Conservation (phyloP, 2,888 invertebrate genomes). For the Oxyscelio sp. region DNA sequence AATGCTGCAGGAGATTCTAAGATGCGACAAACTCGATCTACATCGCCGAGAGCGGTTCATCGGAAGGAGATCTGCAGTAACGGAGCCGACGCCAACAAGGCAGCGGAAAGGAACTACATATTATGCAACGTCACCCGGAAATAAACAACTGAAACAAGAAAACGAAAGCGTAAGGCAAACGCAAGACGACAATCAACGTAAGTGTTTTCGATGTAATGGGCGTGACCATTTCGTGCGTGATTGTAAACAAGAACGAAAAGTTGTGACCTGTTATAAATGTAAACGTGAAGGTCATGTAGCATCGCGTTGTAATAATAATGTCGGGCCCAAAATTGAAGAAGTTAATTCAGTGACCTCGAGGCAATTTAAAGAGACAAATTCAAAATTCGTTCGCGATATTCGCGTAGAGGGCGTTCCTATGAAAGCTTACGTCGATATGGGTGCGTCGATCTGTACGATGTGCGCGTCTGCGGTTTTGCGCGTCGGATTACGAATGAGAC, state of each 20-base stretch:
- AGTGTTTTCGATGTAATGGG: slow-evolving; percentile 14
- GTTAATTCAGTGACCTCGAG: not conserved
- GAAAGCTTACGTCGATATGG: slow-evolving; percentile 26
- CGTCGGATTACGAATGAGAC: not conserved
- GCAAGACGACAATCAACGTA: not conserved
- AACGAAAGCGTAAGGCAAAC: not conserved
- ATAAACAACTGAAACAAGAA: not conserved
- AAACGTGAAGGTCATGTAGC: slow-evolving; percentile 30
- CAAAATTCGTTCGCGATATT: slow-evolving; percentile 31
- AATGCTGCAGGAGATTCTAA: slow-evolving; percentile 38
- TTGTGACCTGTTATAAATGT: slow-evolving; percentile 31
- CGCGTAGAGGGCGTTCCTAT: not conserved
- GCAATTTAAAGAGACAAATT: too few species aligned
- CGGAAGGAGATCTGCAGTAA: not conserved
- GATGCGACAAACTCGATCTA: slow-evolving; percentile 5
- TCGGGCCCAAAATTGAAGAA: not conserved
- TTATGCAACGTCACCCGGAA: not conserved
- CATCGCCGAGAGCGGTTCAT: not conserved
- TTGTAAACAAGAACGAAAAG: slow-evolving; percentile 11
- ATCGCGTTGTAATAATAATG: slow-evolving; percentile 10
- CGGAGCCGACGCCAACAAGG: not conserved
- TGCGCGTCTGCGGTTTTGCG: slow-evolving; percentile 26
- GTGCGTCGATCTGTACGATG: slow-evolving; percentile 32
- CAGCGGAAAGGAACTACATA: not conserved
- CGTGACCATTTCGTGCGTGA: slow-evolving; percentile 7